Base-by-base conservation (phyloP, 2,113 vertebrate species). In the Brienomyrus brachyistius region DNA sequence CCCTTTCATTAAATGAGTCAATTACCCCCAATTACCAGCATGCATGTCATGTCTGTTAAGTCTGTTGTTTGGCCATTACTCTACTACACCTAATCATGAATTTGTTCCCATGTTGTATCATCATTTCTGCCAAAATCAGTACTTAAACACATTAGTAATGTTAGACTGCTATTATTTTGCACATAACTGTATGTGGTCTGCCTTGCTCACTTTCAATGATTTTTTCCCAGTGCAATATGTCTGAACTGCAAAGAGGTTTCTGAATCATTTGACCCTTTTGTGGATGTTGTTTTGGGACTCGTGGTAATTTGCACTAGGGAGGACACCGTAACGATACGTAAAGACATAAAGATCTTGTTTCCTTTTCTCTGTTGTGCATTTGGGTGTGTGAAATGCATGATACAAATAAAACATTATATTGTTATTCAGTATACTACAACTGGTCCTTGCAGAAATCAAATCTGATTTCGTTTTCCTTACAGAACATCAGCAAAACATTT, bases 201-300 rank as follows among this genome's bases (percentile, higher is more conserved):
- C 27, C 9, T 51, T 31, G 10, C 10, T 3, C 17, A 5, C 11
- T 77, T 3, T 5, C 82, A 47, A 9, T 88, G 23, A 94, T 93
- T 95, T 91, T 91, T 90, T 96, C 95, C 89, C 95, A 99, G 98
- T 99, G 0, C 99, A 99, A 94, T 56, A 56, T 99, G 98, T 95
- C 95, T 97, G 94, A 98, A 97, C 94, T 99, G 98, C 95, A 98
- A 99, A 94, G 98, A 96, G 0, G 98, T 99, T 74, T 99, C 98
- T 0, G 98, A 99, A 91, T 99, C 97, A 0, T 98, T 97, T 5
- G 98, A 99, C 89, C 97, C 97, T 0, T 99, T 97, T 92, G 94
- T 99, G 5, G 97, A 98, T 83, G 96, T 99, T 86, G 95, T 97
- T 35, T 92, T 99, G 93, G 98, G 99, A 91, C 98, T 99, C 91